Evolutionary conservation across 2,113 vertebrate genomes (phyloP), one percentile per base, ranked within the genome.

Genomic region (Oplegnathus fasciatus): DNA sequence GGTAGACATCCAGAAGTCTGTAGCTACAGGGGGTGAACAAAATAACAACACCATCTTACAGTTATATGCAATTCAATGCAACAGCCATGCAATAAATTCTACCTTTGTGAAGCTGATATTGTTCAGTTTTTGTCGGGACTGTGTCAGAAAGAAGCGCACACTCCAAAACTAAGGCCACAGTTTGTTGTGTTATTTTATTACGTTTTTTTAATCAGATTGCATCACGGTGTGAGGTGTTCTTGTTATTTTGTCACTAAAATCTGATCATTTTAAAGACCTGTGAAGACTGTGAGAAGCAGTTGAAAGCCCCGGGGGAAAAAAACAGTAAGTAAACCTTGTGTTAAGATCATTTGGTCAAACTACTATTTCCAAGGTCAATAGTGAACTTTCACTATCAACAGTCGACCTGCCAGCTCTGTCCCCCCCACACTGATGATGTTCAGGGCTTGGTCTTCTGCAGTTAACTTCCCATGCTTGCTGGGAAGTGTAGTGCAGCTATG

Each of bases 21-120:
- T 22, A 60, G 32, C 84, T 50, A 78, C 78, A 40, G 67, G 82
- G 69, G 64, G 24, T 5, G 24, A 80, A 85, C 46, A 32, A 77
- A 86, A 83, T 28, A 76, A 76, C 76, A 70, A 28, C 78, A 52
- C 11, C 32, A 42, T 67, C 80, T 72, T 30, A 55, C 50, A 58
- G 4, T 68, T 80, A n/a, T 54, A 80, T 87, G 66, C 69, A 69
- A 86, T 66, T 84, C 48, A 48, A 18, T 34, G 76, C 80, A 86
- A 83, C 5, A 61, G 85, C 18, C 4, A 28, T 75, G 69, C 74
- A 85, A 83, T 72, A 65, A 72, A 60, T 37, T 8, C n/a, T 40
- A 44, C 22, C 42, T 80, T 34, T 73, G 69, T 40, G 83, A 57
- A 78, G 67, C 18, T 40, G 22, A 34, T 65, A 15, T 34, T 46